phyloP scores from a whole-genome alignment of 2,113 vertebrate species.

The Salvelinus namaycush region DNA sequence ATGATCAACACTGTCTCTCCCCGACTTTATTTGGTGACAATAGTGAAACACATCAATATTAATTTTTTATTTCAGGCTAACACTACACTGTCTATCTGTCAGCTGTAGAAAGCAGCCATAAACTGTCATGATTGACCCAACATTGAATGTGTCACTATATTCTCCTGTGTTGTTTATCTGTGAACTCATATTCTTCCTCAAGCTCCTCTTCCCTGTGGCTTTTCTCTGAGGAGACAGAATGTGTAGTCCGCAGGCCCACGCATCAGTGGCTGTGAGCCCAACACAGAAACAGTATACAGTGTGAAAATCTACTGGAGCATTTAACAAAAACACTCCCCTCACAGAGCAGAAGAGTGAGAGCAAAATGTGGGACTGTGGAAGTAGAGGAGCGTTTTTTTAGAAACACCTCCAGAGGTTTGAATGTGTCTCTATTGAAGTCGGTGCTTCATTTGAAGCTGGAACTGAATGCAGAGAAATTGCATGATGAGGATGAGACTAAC shows the following conservation, averaged over 20 bases:
- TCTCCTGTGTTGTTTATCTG: too few species aligned
- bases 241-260: not conserved
- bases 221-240: too few species aligned
- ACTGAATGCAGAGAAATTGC: not conserved
- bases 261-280: not conserved
- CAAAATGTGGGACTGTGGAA: constrained; percentile 37
- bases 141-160: too few species aligned
- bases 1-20: too few species aligned
- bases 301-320: not conserved
- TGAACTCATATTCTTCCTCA: too few species aligned
- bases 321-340: not conserved
- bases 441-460: constrained; percentile 1
- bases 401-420: constrained; percentile 37
- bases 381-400: constrained; percentile 17
- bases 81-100: too few species aligned
- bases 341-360: not conserved
- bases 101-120: too few species aligned
- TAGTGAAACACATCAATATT: too few species aligned
- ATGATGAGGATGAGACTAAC: not conserved
- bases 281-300: not conserved
- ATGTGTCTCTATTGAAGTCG: constrained; percentile 13
- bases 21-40: too few species aligned
- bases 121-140: too few species aligned
- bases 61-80: too few species aligned
- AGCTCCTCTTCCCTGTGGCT: too few species aligned